Base-by-base conservation (phyloP, 2,888 invertebrate genomes). In the Nomada goodeniana region DNA sequence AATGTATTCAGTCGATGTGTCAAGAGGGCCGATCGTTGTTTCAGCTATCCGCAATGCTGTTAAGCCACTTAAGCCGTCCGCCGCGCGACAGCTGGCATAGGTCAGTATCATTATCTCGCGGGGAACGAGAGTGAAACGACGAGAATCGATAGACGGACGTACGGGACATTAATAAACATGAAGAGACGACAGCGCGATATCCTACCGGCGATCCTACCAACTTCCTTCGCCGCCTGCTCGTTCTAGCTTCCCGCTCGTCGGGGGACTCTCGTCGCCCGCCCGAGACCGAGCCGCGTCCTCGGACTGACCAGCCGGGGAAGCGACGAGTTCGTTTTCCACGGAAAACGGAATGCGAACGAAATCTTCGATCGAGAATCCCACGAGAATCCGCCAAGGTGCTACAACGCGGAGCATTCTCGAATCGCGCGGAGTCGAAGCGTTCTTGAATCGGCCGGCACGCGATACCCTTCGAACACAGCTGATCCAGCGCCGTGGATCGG, bases 91-190 rank as follows among this genome's bases (percentile, higher is more conserved):
- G 86, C 87, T 90, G 89, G 87, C 90, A 90, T 91, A 91, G 92
- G 91, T 92, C 91, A 91, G 90, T 91, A 90, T 91, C 92, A 91
- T 92, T 92, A 92, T 92, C 90, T 90, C 86, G 82, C 82, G 85
- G 82, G 89, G 82, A 85, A 89, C 87, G 89, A 91, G 89, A 91
- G 91, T 91, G 91, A 91, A 91, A 87, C 80, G 87, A 84, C 81
- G 86, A 26, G 47, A 91, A 91, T 92, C 91, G 91, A 92, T 92
- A 83, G 86, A 89, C 86, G 86, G 85, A 83, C 87, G 86, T 86
- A 86, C 88, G 87, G 84, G 87, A 83, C 91, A 92, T 91, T 92
- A 92, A 92, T 92, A 92, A 91, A 92, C 91, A 92, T 92, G 91
- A 92, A 91, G 88, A 86, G 72, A 65, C 84, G 84, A 86, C 67